Percentiles rank a stretch among this genome's conserved stretches.
These are phyloP conservation scores for Sanderia malayensis DNA, from an alignment of 30 jellyfish, hydroid and myxozoan genomes.

Conservation along the genomic window DNA sequence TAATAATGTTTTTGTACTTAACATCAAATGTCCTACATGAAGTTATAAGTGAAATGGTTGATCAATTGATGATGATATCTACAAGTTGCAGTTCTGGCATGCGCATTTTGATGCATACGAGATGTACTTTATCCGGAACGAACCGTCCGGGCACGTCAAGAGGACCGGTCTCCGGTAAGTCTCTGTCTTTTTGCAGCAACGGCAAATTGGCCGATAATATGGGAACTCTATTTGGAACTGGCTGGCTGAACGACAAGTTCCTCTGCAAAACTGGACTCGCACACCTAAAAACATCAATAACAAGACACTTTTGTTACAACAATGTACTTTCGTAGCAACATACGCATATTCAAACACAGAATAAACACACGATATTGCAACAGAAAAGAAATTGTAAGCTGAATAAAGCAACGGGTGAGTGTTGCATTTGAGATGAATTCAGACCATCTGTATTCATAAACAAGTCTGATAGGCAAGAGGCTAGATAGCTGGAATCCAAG, in stretches of 20 bases:
- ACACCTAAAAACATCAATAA: constrained; percentile 58
- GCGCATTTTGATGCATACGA: constrained; percentile 30
- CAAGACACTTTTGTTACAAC: no score
- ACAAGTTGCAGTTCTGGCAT: constrained; percentile 19
- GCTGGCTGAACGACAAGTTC: constrained; percentile 80
- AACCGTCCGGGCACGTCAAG: constrained; percentile 52
- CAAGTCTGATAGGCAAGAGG: no score
- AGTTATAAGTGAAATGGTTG: neutral
- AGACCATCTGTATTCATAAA: no score
- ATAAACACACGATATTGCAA: no score
- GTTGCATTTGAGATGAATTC: no score
- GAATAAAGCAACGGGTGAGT: no score
- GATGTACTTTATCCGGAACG: constrained; percentile 15
- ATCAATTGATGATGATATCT: neutral
- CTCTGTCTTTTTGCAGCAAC: constrained; percentile 48
- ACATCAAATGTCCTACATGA: neutral
- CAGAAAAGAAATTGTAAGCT: no score
- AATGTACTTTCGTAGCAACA: no score
- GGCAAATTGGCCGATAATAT: constrained; percentile 43
- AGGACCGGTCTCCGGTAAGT: constrained; percentile 20
- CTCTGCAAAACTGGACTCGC: constrained; percentile 49
- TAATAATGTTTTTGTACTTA: no score
- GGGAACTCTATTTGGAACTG: constrained; percentile 42
- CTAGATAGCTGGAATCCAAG: no score
- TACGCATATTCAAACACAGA: no score